Base-by-base conservation (phyloP, 2,113 vertebrate species). In the Chlamydotis undulata region DNA sequence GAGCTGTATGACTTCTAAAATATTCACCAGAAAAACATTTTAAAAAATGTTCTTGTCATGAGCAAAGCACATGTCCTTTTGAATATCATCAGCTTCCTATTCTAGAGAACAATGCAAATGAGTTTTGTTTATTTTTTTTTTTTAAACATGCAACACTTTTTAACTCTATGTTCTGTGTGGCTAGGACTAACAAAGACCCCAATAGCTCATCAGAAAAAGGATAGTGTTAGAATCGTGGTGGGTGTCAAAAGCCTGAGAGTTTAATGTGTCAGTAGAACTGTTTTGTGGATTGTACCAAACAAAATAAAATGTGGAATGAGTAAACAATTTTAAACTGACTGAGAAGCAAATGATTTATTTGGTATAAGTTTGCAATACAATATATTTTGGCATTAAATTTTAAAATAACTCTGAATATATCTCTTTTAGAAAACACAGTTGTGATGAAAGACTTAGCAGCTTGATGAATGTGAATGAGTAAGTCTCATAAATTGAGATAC, bases 401-500 rank as follows among this genome's bases (percentile, higher is more conserved):
- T 94, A 97, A 97, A 97, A 94, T 94, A 3, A 87, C 67, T 96
- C 83, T 96, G 78, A 92, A 81, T 74, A 17, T 4, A 64, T 93
- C 80, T 93, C 64, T 94, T 91, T 97, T 89, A 96, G 88, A 96
- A 97, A 94, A 92, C 88, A 96, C 90, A 85, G 83, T 33, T 31
- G 47, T 29, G 23, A 93, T 97, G 91, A 96, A 95, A 96, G 91
- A 86, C 84, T 93, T 90, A 97, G 87, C 93, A 90, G 53, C 31
- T 63, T 94, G 92, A 95, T 82, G 86, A 83, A 97, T 96, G 93
- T 94, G 96, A 97, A 92, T 95, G 70, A 90, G 41, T 92, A 78
- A 96, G 84, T 95, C 73, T 93, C 83, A 95, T 83, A 94, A 96
- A 90, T 79, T 97, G 96, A 97, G 95, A 84, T 61, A 85, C 84